Base-by-base conservation (phyloP, 92 coral and sea anemone genomes). In the Bergia puertoricense region DNA sequence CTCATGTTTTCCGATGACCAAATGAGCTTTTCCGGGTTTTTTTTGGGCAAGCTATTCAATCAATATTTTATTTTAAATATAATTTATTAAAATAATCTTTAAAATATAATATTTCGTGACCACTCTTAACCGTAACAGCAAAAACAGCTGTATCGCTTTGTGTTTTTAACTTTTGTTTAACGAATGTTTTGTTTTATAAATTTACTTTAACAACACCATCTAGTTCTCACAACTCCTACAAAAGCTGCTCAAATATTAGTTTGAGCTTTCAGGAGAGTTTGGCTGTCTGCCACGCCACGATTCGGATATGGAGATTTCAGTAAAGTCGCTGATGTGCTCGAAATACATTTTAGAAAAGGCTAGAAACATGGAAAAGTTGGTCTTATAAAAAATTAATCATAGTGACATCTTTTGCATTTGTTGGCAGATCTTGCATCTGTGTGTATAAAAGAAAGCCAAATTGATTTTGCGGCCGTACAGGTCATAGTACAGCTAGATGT, bases 11-110 rank as follows among this genome's bases (percentile, higher is more conserved):
- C 16, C 39, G 37, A 48, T 14, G 69, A 30, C 11, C 30, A 30
- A 30, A 30, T 30, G 30, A 30, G 30, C 45, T n/a, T 41, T 79
- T 79, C 83, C 83, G 82, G 82, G 22, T 15, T 23, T 79, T 79
- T 15, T 79, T 36, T 30, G 43, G 68, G 15, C 37, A 79, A 43
- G 1, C 23, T 30, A 54, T 11, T 16, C 3, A 62, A 18, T 20
- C 69, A 62, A 62, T 62, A 18, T 62, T 20, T 30, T 30, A 30
- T 30, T 30, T 30, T 30, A 30, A 62, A 62, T 2, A 16, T 18
- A 62, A 62, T 62, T 30, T 5, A 0, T 18, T 4, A 18, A 23
- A 4, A 18, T 62, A 16, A 62, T 62, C 69, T 62, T 62, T 10
- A 54, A 54, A 13, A 10, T 11, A 10, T 18, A 16, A 16, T 18